Base-by-base conservation (phyloP, 2,113 vertebrate species). In the Ranitomeya imitator region DNA sequence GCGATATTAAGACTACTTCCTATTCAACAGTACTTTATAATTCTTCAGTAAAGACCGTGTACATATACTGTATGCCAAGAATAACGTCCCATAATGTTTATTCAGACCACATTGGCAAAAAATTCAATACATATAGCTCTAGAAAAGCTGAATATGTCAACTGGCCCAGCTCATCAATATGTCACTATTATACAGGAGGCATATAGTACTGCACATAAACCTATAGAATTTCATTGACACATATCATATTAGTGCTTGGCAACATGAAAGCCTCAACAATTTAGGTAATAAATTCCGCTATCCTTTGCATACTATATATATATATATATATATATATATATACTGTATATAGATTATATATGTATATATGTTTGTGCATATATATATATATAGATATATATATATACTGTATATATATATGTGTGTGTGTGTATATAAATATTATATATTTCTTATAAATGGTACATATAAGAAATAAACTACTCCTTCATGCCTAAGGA, bases 1-100 rank as follows among this genome's bases (percentile, higher is more conserved):
- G 82, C n/a, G 71, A 55, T 84, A 71, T 84, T 26, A 71, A 80
- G 61, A n/a, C 81, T 67, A 83, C 16, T 67, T 60, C 37, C 45
- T 21, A 83, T 65, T 65, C 18, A 37, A 65, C 51, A 45, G 51
- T 60, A 13, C 59, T 23, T 21, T 16, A 83, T 31, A 26, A 65
- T 52, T n/a, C 54, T 23, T 67, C 45, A 9, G 60, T n/a, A 21
- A 51, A 51, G 23, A 31, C 14, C 13, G 7, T 54, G 5, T 21
- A 13, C 52, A 9, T 54, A 59, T 79, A 14, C 26, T 31, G 26
- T 23, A 52, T 14, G 51, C 51, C 10, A 59, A 10, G 26, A 83
- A 83, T 65, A 80, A 18, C 15, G 6, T 21, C 7, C 7, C 6
- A 26, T 3, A 21, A 57, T 11, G 12, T 7, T 65, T n/a, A 6